Evolutionary conservation across 2,888 invertebrate genomes (phyloP).

Genomic region (Spodoptera exigua): DNA sequence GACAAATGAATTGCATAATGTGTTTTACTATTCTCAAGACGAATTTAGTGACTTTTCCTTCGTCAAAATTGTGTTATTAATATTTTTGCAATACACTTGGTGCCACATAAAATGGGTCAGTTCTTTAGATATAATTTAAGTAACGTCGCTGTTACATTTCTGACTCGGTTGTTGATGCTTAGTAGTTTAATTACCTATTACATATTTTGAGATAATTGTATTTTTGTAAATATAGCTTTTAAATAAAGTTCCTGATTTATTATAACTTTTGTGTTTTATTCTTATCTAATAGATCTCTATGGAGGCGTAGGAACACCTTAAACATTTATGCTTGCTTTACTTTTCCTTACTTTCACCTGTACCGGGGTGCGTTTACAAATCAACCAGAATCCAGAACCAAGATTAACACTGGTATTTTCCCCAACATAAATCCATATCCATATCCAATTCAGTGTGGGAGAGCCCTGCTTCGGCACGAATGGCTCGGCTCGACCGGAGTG

Average conservation of each 20-base stretch:
- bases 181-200: constrained; percentile 67
- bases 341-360: too few relatives aligned
- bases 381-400: too few relatives aligned
- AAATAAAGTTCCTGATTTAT: constrained; percentile 89
- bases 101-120: constrained; percentile 16
- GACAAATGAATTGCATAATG: neutral
- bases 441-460: too few relatives aligned
- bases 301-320: too few relatives aligned
- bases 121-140: constrained; percentile 49
- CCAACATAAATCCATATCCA: too few relatives aligned
- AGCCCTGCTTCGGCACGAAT: too few relatives aligned
- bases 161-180: constrained; percentile 76
- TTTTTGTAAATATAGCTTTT: constrained; percentile 86
- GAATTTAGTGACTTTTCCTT: neutral
- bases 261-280: constrained; percentile 55
- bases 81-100: neutral
- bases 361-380: too few relatives aligned
- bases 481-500: too few relatives aligned
- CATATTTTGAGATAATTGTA: constrained; percentile 85
- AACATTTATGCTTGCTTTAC: too few relatives aligned
- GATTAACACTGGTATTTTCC: too few relatives aligned
- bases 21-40: neutral
- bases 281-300: too few relatives aligned
- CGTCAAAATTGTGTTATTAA: neutral
- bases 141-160: constrained; percentile 57